phyloP scores from a whole-genome alignment of 1,140 invertebrate species.

The Neuroterus valhalla region DNA sequence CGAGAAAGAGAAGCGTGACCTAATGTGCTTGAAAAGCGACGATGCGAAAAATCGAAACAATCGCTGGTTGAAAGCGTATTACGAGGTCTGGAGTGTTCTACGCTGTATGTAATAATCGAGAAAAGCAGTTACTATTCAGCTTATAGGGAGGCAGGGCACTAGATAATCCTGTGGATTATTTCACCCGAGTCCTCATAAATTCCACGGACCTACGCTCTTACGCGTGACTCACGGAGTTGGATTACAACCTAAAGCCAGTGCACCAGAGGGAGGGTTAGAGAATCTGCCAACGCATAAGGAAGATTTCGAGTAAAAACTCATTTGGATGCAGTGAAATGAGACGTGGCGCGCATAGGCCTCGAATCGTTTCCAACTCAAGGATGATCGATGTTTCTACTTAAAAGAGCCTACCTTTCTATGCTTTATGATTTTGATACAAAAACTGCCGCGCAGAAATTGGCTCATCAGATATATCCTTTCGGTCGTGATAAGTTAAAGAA shows the following conservation, averaged over 20 bases:
- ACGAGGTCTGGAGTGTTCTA: background rate
- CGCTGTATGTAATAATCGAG: constrained; percentile 14
- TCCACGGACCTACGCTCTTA: constrained; percentile 13
- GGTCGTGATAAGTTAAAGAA: too few relatives aligned
- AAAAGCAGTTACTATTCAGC: constrained; percentile 12
- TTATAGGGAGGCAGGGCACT: constrained; percentile 16
- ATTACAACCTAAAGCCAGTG: background rate
- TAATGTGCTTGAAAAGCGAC: constrained; percentile 14
- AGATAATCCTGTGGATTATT: constrained; percentile 28
- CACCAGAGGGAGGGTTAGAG: background rate
- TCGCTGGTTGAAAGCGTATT: constrained; percentile 13
- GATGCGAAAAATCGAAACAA: constrained; percentile 25
- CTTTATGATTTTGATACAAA: background rate
- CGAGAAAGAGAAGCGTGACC: constrained; percentile 6
- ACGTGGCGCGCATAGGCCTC: background rate
- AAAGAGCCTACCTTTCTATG: background rate
- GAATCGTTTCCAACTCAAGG: constrained; percentile 9
- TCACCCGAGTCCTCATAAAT: constrained; percentile 26
- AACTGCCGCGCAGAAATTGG: background rate
- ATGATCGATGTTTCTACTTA: constrained; percentile 10
- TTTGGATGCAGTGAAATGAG: constrained; percentile 27
- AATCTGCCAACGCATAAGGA: constrained; percentile 14
- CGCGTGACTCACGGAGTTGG: constrained; percentile 24
- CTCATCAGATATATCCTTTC: too few relatives aligned
- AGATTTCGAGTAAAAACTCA: constrained; percentile 14